A percentile compares a stretch with the other conserved stretches of the same genome.
Evolutionary conservation across 2,113 vertebrate genomes (phyloP).

Genomic region (Lepidothrix coronata): DNA sequence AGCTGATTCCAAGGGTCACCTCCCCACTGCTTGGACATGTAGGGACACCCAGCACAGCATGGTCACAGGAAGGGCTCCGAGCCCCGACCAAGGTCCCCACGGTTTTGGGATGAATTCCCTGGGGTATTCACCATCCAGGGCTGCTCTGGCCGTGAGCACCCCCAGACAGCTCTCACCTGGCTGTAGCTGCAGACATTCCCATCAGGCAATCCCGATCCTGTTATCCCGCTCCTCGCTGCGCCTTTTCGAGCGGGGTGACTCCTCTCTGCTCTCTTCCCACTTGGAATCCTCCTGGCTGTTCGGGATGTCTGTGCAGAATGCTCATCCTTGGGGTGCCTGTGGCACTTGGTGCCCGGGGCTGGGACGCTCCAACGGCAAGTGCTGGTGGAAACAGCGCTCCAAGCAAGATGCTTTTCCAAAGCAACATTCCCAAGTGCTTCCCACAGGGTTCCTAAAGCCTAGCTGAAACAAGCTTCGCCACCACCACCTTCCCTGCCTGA

Average conservation of each 20-base stretch:
- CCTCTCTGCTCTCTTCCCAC: not conserved
- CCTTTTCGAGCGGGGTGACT: not conserved
- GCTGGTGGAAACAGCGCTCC: too few species aligned
- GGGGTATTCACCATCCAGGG: not conserved
- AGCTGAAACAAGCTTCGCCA: not conserved
- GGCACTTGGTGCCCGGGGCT: accelerated
- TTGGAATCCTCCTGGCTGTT: not conserved
- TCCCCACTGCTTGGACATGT: too few species aligned
- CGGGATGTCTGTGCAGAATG: accelerated
- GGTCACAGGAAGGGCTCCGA: not conserved
- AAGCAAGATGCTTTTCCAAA: accelerated
- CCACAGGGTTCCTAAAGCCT: not conserved
- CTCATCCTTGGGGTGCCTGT: accelerated
- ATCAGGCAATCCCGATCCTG: accelerated
- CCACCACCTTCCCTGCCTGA: not conserved
- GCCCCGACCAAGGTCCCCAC: accelerated
- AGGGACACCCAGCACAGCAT: not conserved
- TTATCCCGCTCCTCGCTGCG: not conserved
- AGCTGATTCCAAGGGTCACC: not conserved
- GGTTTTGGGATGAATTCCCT: not conserved
- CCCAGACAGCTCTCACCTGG: not conserved
- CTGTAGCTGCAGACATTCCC: accelerated
- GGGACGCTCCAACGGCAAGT: accelerated
- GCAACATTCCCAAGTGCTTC: not conserved
- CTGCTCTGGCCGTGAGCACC: not conserved